A percentile compares a stretch with the other conserved stretches of the same genome.
These are phyloP conservation scores for Unio pictorum DNA, from an alignment of 2,888 invertebrate genomes.

Conservation along the genomic window DNA sequence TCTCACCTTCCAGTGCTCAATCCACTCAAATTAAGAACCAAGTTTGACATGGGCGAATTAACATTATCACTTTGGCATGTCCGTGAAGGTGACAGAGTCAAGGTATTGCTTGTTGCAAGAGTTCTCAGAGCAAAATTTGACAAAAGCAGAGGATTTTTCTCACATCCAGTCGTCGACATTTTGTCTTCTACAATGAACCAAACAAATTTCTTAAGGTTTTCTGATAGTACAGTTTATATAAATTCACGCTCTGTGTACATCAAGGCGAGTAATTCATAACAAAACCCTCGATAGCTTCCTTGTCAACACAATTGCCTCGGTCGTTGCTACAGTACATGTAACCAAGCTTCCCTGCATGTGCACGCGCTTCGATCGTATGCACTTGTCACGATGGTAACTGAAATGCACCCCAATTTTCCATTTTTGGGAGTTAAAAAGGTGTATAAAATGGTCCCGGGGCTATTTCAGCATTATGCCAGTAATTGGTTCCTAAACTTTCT, in stretches of 20 bases:
- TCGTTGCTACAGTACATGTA: too few relatives aligned
- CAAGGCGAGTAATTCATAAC: too few relatives aligned
- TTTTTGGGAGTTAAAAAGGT: neutral
- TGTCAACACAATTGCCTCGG: too few relatives aligned
- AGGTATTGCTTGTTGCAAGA: conserved; percentile 49
- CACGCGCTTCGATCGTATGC: conserved; percentile 4
- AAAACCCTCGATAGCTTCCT: too few relatives aligned
- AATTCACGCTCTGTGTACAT: too few relatives aligned
- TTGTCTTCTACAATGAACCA: conserved; percentile 5
- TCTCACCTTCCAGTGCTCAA: conserved; percentile 60
- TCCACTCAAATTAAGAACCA: conserved; percentile 60
- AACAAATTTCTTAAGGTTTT: too few relatives aligned
- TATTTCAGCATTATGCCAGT: neutral
- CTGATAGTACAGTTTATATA: too few relatives aligned
- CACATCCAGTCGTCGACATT: conserved; percentile 19
- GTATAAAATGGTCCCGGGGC: neutral
- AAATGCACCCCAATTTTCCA: neutral
- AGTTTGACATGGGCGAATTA: conserved; percentile 59
- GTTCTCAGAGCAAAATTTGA: conserved; percentile 39
- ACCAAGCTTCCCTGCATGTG: too few relatives aligned
- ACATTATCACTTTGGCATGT: conserved; percentile 22
- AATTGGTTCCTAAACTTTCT: conserved; percentile 2
- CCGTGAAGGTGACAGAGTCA: conserved; percentile 17
- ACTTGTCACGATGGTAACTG: conserved; percentile 4
- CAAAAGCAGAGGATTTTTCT: conserved; percentile 15